A percentile compares a stretch with the other conserved stretches of the same genome.
These are phyloP conservation scores for Cyprinella venusta DNA, from an alignment of 2,797 vertebrate genomes.

Conservation along the genomic window DNA sequence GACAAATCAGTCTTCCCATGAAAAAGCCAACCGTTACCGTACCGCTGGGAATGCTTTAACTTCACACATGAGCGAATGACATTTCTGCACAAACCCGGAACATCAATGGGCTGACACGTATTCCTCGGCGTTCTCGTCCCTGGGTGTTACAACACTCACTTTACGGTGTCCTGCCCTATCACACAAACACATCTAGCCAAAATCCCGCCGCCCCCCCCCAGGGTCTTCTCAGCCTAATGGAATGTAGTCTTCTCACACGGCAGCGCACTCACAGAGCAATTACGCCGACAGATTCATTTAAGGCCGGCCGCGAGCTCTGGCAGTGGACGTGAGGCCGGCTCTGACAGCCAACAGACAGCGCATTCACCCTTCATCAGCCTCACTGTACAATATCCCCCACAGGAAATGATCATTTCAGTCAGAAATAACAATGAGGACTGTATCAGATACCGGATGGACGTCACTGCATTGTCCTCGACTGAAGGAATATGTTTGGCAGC, in stretches of 20 bases:
- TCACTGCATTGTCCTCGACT: slow-evolving; percentile 23
- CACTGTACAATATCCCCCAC: slow-evolving; percentile 32
- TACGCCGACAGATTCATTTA: slow-evolving; percentile 68
- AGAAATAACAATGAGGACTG: slow-evolving; percentile 50
- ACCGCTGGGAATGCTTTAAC: neutral
- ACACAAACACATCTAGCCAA: slow-evolving; percentile 53
- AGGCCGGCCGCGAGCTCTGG: slow-evolving; percentile 44
- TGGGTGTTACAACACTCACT: slow-evolving; percentile 44
- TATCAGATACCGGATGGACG: slow-evolving; percentile 27
- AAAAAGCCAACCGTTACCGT: neutral
- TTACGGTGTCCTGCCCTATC: slow-evolving; percentile 12
- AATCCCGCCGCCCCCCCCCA: slow-evolving; percentile 49
- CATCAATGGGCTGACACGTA: neutral
- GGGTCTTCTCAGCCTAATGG: slow-evolving; percentile 65
- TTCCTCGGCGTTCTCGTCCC: neutral
- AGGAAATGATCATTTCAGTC: slow-evolving; percentile 48
- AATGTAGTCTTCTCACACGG: slow-evolving; percentile 63
- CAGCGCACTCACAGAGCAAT: slow-evolving; percentile 60
- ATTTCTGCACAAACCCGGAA: slow-evolving; percentile 1
- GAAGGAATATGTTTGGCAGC: slow-evolving; percentile 31
- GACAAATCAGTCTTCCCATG: neutral
- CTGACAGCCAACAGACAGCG: slow-evolving; percentile 57
- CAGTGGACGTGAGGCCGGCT: slow-evolving; percentile 41
- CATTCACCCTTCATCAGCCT: slow-evolving; percentile 28
- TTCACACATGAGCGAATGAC: slow-evolving; percentile 25